Base-by-base conservation (phyloP, 64 coral and sea anemone species). In the Montipora sp. region DNA sequence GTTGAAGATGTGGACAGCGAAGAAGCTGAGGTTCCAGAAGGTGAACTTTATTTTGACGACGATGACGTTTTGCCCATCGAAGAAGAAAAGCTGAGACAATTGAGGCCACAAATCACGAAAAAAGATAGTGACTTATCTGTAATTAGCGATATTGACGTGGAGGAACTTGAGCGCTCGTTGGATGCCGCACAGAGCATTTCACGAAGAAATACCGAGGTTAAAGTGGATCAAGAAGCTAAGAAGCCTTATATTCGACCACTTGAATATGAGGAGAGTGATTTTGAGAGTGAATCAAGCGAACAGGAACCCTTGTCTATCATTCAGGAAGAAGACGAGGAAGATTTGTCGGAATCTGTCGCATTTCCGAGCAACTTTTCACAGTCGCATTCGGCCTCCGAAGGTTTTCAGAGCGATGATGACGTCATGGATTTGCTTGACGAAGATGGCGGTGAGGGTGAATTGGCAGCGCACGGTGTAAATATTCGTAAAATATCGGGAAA, bases 401-500 rank as follows among this genome's bases (percentile, higher is more conserved):
- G 92, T 45, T 98, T 98, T 73, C 73, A 65, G 50, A 98, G 92
- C 88, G 95, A 98, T 23, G 95, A 98, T 92, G 95, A 98, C 77
- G 92, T 98, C 51, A 94, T 98, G 89, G 95, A 98, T 80, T 83
- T 98, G 59, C 80, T 98, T 1, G 95, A 94, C 9, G 95, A 98
- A 7, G 95, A 94, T 21, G 92, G 68, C 20, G 88, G 87, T 48
- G 15, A 58, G 24, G 80, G 8, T 43, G 44, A 85, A 66, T 49
- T 43, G 65, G 44, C 82, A 20, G 82, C 18, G 4, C 82, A 71
- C 1, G 80, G 58, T 50, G 36, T 85, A 9, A 43, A 70, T 21
- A 44, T 51, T 85, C 63, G 82, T 21, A 85, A 12, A 72, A 71
- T 85, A 23, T 85, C 82, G 65, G 63, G 51, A 50, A 85, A 5